Evolutionary conservation across 2,888 invertebrate genomes (phyloP).

Genomic region (Mythimna loreyi): DNA sequence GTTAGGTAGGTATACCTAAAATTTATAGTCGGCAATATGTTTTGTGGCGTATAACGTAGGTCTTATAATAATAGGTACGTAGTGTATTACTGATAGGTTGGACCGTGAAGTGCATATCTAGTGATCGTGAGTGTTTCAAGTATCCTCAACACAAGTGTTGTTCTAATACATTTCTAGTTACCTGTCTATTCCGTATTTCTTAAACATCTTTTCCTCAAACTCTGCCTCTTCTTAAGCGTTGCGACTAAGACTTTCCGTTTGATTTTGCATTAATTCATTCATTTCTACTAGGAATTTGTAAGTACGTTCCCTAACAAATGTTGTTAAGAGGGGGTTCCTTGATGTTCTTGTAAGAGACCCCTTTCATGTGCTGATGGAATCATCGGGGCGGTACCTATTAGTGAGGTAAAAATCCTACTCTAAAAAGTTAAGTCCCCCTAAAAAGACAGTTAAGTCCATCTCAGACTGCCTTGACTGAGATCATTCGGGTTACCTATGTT

Average conservation of each 20-base stretch:
- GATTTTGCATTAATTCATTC: too few relatives aligned
- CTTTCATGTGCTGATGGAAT: too few relatives aligned
- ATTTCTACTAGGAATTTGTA: too few relatives aligned
- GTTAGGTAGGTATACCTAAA: conserved; percentile 8
- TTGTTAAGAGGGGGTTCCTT: too few relatives aligned
- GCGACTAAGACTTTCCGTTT: too few relatives aligned
- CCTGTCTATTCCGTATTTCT: not conserved
- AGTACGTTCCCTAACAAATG: too few relatives aligned
- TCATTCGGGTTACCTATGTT: too few relatives aligned
- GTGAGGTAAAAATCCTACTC: too few relatives aligned
- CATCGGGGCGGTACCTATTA: too few relatives aligned
- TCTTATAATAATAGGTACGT: not conserved
- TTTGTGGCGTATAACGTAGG: conserved; percentile 11
- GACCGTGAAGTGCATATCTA: conserved; percentile 7
- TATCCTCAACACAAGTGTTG: conserved; percentile 8
- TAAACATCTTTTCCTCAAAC: not conserved
- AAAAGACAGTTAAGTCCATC: not conserved
- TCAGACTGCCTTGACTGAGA: not conserved
- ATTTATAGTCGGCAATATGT: conserved; percentile 20
- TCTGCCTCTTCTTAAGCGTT: not conserved
- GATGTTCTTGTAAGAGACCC: too few relatives aligned
- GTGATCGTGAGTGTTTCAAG: conserved; percentile 11
- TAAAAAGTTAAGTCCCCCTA: too few relatives aligned
- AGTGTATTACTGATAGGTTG: conserved; percentile 15
- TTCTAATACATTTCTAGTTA: not conserved